Conservation (phyloP, 2,888 invertebrate species). For the Sesia apiformis region DNA sequence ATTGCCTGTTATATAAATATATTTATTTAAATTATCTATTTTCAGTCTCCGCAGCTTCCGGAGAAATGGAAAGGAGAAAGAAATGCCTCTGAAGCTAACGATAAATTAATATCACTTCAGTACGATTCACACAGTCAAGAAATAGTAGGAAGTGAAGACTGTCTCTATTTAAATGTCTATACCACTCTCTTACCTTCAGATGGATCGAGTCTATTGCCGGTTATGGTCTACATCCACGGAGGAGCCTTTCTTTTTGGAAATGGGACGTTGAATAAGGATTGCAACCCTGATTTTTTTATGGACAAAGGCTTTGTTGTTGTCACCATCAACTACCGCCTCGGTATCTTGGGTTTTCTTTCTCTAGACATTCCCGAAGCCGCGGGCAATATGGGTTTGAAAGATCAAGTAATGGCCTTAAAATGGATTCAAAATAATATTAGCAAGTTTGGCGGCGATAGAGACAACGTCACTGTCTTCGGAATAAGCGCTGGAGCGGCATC, state of each 20-base stretch:
- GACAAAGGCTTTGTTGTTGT: slow-evolving; percentile 44
- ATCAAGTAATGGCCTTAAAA: slow-evolving; percentile 41
- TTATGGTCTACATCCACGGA: slow-evolving; percentile 49
- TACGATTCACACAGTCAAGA: not conserved
- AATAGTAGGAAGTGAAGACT: slow-evolving; percentile 40
- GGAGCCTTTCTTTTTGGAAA: slow-evolving; percentile 45
- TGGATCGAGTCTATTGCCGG: slow-evolving; percentile 23
- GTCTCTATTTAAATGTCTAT: slow-evolving; percentile 46
- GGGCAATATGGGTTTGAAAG: slow-evolving; percentile 53
- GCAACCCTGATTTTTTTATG: slow-evolving; percentile 45
- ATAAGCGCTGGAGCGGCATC: slow-evolving; percentile 39
- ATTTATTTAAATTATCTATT: not conserved
- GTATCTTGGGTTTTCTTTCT: slow-evolving; percentile 46
- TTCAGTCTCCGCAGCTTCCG: not conserved
- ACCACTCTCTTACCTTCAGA: slow-evolving; percentile 29
- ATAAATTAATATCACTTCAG: not conserved
- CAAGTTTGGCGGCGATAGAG: slow-evolving; percentile 35
- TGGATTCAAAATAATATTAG: slow-evolving; percentile 43
- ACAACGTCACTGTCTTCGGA: slow-evolving; percentile 42
- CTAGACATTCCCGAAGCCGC: slow-evolving; percentile 36
- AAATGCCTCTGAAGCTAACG: not conserved
- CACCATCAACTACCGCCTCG: slow-evolving; percentile 51
- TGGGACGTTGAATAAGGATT: slow-evolving; percentile 29
- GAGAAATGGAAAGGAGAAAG: not conserved
- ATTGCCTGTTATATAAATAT: too few relatives aligned